Evolutionary conservation across 1,140 invertebrate species (phyloP).

Genomic region (Drosophila bipectinata): DNA sequence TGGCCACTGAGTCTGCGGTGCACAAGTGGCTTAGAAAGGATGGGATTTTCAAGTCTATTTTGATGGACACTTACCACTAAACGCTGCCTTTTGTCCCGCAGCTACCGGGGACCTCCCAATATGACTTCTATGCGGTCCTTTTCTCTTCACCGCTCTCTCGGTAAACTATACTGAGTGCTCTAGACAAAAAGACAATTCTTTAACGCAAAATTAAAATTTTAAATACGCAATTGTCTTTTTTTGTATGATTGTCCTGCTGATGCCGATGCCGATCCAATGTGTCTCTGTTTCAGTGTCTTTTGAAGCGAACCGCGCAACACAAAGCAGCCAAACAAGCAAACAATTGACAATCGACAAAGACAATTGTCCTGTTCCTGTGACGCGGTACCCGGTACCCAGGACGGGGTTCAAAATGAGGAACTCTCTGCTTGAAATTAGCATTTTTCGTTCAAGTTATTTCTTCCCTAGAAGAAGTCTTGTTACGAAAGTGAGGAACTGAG

Average conservation of each 20-base stretch:
- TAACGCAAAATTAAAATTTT: conserved; percentile 74
- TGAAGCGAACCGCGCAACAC: conserved; percentile 59
- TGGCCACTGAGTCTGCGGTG: conserved; percentile 17
- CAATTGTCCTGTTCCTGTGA: conserved; percentile 51
- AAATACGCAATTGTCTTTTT: conserved; percentile 82
- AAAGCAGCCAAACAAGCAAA: conserved; percentile 35
- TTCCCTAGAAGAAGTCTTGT: conserved; percentile 52
- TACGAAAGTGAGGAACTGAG: conserved; percentile 24
- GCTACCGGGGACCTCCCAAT: conserved; percentile 74
- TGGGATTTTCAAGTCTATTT: conserved; percentile 32
- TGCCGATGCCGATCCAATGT: conserved; percentile 37
- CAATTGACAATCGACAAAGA: conserved; percentile 52
- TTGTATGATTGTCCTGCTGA: conserved; percentile 45
- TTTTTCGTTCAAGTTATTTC: conserved; percentile 47
- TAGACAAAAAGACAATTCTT: conserved; percentile 62
- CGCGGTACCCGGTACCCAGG: conserved; percentile 26
- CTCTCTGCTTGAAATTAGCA: conserved; percentile 57
- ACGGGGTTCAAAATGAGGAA: conserved; percentile 19
- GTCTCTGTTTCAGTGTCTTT: conserved; percentile 52
- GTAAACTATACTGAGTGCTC: conserved; percentile 17
- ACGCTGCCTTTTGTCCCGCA: conserved; percentile 44
- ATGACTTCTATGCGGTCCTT: conserved; percentile 67
- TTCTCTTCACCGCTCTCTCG: conserved; percentile 56
- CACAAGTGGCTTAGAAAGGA: conserved; percentile 46
- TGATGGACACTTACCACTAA: conserved; percentile 69